phyloP scores from a whole-genome alignment of 2,888 invertebrate species.

The Tortricodes alternella region DNA sequence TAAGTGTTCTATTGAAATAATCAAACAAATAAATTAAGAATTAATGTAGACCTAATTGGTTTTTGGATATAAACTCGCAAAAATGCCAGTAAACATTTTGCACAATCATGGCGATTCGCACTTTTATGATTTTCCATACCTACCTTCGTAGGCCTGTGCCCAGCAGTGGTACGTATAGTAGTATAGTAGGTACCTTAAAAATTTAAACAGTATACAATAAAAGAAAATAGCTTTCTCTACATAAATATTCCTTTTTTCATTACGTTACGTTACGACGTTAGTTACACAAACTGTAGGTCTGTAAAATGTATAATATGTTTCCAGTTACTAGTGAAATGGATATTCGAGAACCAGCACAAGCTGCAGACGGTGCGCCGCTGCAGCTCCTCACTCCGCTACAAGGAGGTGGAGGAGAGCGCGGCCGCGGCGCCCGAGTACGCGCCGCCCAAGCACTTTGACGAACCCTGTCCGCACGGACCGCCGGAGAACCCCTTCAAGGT shows the following conservation, averaged over 20 bases:
- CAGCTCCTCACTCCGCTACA: conserved; percentile 79
- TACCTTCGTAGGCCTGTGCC: no score
- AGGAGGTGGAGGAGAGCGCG: conserved; percentile 71
- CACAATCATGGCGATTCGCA: neutral
- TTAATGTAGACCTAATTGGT: no score
- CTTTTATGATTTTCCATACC: neutral
- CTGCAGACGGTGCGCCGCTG: conserved; percentile 84
- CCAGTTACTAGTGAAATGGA: conserved; percentile 84
- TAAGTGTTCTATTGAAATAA: no score
- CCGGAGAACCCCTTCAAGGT: conserved; percentile 84
- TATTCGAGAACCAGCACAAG: conserved; percentile 88
- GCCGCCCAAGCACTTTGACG: conserved; percentile 41
- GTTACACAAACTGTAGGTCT: neutral
- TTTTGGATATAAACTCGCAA: no score
- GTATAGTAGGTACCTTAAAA: neutral
- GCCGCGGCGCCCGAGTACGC: conserved; percentile 49
- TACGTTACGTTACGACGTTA: neutral
- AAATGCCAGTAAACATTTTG: neutral
- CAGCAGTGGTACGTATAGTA: neutral
- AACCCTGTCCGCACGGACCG: conserved; percentile 61
- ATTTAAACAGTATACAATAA: neutral
- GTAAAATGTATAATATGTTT: neutral
- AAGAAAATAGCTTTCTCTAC: neutral
- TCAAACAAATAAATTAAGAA: no score
- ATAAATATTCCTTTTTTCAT: neutral